phyloP scores from a whole-genome alignment of 2,797 vertebrate genomes.

The Varecia variegata region DNA sequence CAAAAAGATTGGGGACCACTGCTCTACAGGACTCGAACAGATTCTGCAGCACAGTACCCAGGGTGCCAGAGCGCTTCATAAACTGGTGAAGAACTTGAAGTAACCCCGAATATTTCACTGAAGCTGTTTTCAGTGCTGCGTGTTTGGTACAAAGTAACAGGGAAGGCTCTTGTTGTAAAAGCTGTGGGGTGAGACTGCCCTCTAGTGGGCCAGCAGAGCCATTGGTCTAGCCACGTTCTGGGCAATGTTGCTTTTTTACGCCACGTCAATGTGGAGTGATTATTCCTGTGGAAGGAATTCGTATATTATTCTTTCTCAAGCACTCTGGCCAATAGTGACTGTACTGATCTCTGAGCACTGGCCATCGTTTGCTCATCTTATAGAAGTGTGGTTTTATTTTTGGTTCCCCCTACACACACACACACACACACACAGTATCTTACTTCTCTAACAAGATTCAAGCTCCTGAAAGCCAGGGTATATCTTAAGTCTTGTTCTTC shows the following conservation, averaged over 20 bases:
- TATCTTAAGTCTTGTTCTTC: background rate
- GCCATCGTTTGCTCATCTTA: background rate
- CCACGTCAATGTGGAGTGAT: background rate
- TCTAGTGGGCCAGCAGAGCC: slow-evolving; percentile 84
- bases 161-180: background rate
- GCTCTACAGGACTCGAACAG: background rate
- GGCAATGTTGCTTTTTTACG: background rate
- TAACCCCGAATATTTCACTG: background rate
- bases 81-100: background rate
- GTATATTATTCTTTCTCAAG: background rate
- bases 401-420: background rate
- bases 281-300: background rate
- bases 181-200: slow-evolving; percentile 81
- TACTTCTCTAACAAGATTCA: background rate
- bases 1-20: too few relatives aligned
- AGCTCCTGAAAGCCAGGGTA: background rate
- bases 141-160: background rate
- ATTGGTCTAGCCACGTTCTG: background rate
- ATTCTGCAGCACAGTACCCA: background rate
- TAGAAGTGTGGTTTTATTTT: background rate
- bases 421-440: accelerated
- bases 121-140: background rate
- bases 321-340: background rate
- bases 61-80: background rate
- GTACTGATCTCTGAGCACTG: background rate